phyloP scores from a whole-genome alignment of 2,888 invertebrate genomes.

The Agrypnus murinus region DNA sequence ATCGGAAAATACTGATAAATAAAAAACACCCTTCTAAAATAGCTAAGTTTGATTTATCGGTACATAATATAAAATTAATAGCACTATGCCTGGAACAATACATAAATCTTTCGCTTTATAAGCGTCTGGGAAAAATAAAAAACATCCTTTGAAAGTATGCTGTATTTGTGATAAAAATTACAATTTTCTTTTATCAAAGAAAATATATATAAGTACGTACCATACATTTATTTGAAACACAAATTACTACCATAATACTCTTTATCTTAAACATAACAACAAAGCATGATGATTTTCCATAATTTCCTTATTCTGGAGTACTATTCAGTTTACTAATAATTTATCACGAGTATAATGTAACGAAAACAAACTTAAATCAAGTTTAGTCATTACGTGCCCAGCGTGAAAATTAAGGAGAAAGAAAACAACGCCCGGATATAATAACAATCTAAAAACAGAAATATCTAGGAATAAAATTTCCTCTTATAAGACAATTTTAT shows the following conservation, averaged over 20 bases:
- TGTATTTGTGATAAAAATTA: constrained; percentile 27
- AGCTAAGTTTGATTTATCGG: not conserved
- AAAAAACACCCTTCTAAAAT: too few relatives aligned
- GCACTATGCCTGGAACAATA: not conserved
- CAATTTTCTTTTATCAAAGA: constrained; percentile 27
- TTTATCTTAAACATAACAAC: not conserved
- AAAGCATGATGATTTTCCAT: constrained; percentile 25
- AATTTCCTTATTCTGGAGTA: constrained; percentile 2
- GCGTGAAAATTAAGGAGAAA: constrained; percentile 13
- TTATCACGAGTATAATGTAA: constrained; percentile 19
- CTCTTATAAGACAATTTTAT: constrained; percentile 2
- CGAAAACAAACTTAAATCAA: constrained; percentile 32
- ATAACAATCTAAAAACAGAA: not conserved
- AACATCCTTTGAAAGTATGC: constrained; percentile 2
- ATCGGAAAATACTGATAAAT: not conserved
- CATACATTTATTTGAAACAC: constrained; percentile 13
- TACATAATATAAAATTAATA: constrained; percentile 1
- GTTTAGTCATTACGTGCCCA: constrained; percentile 8
- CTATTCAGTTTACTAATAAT: constrained; percentile 12
- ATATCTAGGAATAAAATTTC: constrained; percentile 6
- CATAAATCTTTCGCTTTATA: not conserved
- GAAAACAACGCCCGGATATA: constrained; percentile 7
- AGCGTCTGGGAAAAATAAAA: not conserved
- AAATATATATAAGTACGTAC: constrained; percentile 23
- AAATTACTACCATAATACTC: constrained; percentile 5